Conservation (phyloP, 2,113 vertebrate species). For the Mustela nigripes region DNA sequence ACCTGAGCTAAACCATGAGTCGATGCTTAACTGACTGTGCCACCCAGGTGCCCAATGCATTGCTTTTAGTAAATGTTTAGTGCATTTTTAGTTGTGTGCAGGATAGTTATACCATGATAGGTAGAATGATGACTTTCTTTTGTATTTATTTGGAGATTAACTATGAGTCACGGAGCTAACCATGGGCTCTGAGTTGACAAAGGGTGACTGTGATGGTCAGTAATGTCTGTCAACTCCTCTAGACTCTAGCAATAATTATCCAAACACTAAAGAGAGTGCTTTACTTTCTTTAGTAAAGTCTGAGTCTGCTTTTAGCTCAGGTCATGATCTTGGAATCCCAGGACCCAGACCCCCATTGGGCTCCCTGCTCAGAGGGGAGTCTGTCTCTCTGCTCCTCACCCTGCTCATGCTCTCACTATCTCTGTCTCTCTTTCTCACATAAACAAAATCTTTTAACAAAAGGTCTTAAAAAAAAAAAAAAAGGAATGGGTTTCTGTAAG, state of each 20-base stretch:
- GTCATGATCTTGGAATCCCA: background rate
- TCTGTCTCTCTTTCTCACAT: background rate
- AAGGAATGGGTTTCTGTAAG: no score
- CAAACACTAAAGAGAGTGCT: background rate
- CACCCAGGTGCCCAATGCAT: background rate
- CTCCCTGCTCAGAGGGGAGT: no score
- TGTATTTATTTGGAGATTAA: background rate
- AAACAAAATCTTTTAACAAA: background rate
- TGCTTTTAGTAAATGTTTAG: background rate
- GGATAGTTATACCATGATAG: background rate
- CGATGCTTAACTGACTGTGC: background rate
- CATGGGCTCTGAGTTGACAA: background rate
- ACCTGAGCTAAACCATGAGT: background rate
- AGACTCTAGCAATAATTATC: background rate
- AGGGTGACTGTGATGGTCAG: background rate
- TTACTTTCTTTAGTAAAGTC: no score
- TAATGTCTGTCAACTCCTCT: background rate
- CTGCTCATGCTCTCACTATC: no score
- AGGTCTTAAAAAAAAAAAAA: no score
- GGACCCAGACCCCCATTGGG: background rate
- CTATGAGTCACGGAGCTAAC: background rate
- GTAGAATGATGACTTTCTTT: background rate
- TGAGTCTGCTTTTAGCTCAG: background rate
- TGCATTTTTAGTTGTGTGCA: background rate
- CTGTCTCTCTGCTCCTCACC: background rate